Percentiles rank a stretch among this genome's conserved stretches.
Evolutionary conservation across 2,113 vertebrate species (phyloP).

Genomic region (Chionodraco myersi): DNA sequence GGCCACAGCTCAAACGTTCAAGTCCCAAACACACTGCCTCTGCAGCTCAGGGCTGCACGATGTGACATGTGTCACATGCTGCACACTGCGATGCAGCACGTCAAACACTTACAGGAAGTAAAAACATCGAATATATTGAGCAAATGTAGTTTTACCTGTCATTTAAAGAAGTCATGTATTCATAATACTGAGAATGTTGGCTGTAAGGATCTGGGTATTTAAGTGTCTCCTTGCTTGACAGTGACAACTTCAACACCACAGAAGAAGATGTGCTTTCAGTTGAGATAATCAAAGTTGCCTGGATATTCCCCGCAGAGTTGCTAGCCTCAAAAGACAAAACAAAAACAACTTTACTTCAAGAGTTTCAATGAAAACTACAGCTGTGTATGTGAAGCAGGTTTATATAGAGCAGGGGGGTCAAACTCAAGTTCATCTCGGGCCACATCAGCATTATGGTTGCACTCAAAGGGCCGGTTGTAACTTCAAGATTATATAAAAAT

Average conservation of each 20-base stretch:
- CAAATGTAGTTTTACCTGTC: neutral
- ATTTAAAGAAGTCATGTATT: neutral
- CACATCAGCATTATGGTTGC: too few species aligned
- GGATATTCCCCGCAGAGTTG: neutral
- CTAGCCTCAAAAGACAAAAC: neutral
- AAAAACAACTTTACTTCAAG: neutral
- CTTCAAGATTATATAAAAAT: too few species aligned
- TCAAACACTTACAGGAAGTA: neutral
- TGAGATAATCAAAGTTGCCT: constrained; percentile 23
- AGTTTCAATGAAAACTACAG: neutral
- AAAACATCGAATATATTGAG: neutral
- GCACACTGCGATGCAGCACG: neutral
- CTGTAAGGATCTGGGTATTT: neutral
- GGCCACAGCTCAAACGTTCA: constrained; percentile 9
- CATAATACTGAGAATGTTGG: neutral
- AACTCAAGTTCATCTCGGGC: too few species aligned
- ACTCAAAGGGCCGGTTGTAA: too few species aligned
- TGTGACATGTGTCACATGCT: neutral
- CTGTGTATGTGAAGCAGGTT: constrained; percentile 14
- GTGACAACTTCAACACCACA: constrained; percentile 10
- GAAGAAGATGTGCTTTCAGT: neutral
- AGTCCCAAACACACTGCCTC: constrained; percentile 53
- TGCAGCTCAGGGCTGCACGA: constrained; percentile 27
- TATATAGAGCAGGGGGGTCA: neutral
- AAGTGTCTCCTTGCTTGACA: constrained; percentile 1